phyloP scores from a whole-genome alignment of 2,888 invertebrate species.

The Rugalucina vietnamica region DNA sequence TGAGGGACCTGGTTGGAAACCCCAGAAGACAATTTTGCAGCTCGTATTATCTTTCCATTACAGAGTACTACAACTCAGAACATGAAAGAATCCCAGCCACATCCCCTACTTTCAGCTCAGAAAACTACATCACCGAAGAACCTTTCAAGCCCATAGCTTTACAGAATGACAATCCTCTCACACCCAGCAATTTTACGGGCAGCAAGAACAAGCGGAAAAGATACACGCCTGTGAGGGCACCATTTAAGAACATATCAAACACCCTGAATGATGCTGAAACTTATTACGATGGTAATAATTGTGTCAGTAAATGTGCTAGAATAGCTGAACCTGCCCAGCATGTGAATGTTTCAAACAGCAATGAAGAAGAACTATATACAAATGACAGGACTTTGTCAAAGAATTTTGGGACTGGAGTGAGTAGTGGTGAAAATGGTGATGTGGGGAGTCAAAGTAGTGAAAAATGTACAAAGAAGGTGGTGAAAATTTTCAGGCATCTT shows the following conservation, averaged over 20 bases:
- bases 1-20: too few relatives aligned
- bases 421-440: too few relatives aligned
- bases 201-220: slow-evolving; percentile 69
- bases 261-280: background rate
- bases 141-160: background rate
- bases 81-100: background rate
- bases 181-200: background rate
- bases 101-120: background rate
- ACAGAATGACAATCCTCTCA: background rate
- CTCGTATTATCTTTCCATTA: background rate
- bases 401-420: too few relatives aligned
- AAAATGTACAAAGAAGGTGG: background rate
- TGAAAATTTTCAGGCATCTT: background rate
- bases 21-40: too few relatives aligned
- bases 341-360: too few relatives aligned
- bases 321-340: too few relatives aligned
- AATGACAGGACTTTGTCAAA: too few relatives aligned
- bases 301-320: too few relatives aligned
- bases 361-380: too few relatives aligned
- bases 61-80: background rate
- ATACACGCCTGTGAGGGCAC: slow-evolving; percentile 68
- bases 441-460: too few relatives aligned
- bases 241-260: slow-evolving; percentile 51
- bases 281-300: background rate
- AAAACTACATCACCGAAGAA: background rate